Evolutionary conservation across 2,888 invertebrate genomes (phyloP).

Genomic region (Tholera decimalis): DNA sequence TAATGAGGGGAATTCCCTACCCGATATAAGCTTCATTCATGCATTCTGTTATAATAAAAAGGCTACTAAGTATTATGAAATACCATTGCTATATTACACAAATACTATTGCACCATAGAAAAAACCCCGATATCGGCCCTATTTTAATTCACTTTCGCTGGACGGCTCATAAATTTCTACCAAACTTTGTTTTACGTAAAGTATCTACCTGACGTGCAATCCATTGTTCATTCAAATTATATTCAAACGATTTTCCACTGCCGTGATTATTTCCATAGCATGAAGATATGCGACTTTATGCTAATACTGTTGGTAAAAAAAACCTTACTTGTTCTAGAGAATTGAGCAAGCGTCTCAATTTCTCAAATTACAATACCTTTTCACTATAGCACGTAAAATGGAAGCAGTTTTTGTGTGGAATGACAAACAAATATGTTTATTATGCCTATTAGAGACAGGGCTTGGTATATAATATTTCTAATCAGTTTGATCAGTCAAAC

Average conservation of each 20-base stretch:
- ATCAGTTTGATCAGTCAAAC: no score
- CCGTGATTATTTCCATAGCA: constrained; percentile 43
- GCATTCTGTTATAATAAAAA: background rate
- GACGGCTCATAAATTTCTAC: constrained; percentile 56
- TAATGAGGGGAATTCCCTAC: no score
- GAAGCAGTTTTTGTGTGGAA: background rate
- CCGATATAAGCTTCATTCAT: no score
- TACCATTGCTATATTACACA: constrained; percentile 7
- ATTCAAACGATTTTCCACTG: constrained; percentile 57
- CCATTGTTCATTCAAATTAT: constrained; percentile 54
- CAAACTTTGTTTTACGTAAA: constrained; percentile 45
- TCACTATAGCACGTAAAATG: constrained; percentile 1
- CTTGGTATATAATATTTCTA: no score
- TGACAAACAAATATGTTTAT: constrained; percentile 7
- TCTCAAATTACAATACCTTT: constrained; percentile 45
- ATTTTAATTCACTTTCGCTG: constrained; percentile 54
- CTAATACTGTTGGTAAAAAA: constrained; percentile 39
- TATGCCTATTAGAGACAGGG: background rate
- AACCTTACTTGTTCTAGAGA: constrained; percentile 7
- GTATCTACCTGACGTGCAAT: constrained; percentile 33
- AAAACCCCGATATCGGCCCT: constrained; percentile 23
- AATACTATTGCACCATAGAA: constrained; percentile 25
- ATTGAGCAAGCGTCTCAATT: constrained; percentile 35
- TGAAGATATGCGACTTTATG: constrained; percentile 56
- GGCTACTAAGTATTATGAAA: background rate